Percentiles rank a stretch among this genome's conserved stretches.
Evolutionary conservation across 2,888 invertebrate species (phyloP).

Genomic region (Tetragnatha montana): DNA sequence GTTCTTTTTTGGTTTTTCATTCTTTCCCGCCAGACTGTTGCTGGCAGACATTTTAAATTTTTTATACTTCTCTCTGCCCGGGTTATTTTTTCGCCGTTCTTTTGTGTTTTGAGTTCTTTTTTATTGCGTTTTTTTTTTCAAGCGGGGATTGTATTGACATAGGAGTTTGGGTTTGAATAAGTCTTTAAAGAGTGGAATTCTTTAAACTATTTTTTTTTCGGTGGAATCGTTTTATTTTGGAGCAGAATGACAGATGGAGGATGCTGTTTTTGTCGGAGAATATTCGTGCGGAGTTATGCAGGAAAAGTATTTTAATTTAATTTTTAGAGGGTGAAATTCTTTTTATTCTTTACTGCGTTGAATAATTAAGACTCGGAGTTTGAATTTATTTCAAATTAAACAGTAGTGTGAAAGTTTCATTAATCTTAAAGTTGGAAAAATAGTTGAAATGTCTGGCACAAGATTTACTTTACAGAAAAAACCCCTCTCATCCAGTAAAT

Average conservation of each 20-base stretch:
- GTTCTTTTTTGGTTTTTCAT: slow-evolving; percentile 32
- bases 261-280: no score
- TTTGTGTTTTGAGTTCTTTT: slow-evolving; percentile 11
- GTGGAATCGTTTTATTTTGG: neutral
- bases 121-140: neutral
- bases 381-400: no score
- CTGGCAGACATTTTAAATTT: slow-evolving; percentile 42
- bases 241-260: neutral
- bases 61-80: slow-evolving; percentile 18
- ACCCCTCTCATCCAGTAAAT: no score
- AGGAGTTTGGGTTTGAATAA: neutral
- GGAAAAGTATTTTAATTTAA: no score
- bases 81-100: slow-evolving; percentile 26
- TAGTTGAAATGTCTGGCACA: no score
- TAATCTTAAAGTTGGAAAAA: no score
- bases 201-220: slow-evolving; percentile 1
- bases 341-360: no score
- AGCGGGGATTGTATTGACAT: neutral
- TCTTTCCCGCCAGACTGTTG: slow-evolving; percentile 41
- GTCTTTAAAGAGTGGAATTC: slow-evolving; percentile 9
- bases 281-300: no score
- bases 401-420: no score
- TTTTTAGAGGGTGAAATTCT: no score
- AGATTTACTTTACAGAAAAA: no score
- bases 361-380: no score